These are phyloP conservation scores for Drosophila gaucha DNA, from an alignment of 2,888 invertebrate species.

Conservation along the genomic window DNA sequence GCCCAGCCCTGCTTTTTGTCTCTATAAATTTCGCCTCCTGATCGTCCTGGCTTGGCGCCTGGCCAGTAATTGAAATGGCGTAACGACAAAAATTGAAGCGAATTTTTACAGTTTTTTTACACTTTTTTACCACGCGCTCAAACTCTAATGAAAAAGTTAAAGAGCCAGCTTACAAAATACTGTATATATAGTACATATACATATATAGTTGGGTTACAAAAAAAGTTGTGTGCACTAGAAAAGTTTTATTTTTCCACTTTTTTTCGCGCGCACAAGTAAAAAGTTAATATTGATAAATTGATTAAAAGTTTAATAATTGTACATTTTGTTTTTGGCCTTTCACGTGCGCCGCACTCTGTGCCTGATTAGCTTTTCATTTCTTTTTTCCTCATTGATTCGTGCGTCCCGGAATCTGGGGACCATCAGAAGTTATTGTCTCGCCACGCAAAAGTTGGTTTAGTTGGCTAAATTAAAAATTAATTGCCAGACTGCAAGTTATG, in stretches of 20 bases:
- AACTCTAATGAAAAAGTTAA: conserved; percentile 73
- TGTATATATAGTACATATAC: background rate
- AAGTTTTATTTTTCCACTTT: conserved; percentile 53
- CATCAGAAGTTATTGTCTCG: conserved; percentile 48
- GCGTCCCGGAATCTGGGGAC: conserved; percentile 1
- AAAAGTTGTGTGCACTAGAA: conserved; percentile 43
- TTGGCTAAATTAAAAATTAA: conserved; percentile 61
- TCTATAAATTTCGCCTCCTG: conserved; percentile 74
- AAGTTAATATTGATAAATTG: conserved; percentile 81
- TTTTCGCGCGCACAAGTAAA: conserved; percentile 52
- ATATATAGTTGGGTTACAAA: conserved; percentile 5
- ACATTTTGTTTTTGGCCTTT: conserved; percentile 51
- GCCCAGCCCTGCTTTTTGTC: conserved; percentile 45
- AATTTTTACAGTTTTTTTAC: conserved; percentile 59
- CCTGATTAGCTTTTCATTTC: conserved; percentile 43
- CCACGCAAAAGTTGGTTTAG: conserved; percentile 46
- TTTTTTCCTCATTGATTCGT: background rate
- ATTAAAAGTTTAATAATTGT: conserved; percentile 80
- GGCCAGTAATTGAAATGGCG: conserved; percentile 81
- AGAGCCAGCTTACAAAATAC: conserved; percentile 37
- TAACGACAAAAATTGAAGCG: conserved; percentile 75
- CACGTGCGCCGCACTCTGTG: conserved; percentile 37
- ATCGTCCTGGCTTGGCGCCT: conserved; percentile 71
- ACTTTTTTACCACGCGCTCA: conserved; percentile 15
- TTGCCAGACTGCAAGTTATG: conserved; percentile 53